Evolutionary conservation across 2,797 vertebrate genomes (phyloP), one percentile per base, ranked within the genome.

Genomic region (Darevskia mixta): DNA sequence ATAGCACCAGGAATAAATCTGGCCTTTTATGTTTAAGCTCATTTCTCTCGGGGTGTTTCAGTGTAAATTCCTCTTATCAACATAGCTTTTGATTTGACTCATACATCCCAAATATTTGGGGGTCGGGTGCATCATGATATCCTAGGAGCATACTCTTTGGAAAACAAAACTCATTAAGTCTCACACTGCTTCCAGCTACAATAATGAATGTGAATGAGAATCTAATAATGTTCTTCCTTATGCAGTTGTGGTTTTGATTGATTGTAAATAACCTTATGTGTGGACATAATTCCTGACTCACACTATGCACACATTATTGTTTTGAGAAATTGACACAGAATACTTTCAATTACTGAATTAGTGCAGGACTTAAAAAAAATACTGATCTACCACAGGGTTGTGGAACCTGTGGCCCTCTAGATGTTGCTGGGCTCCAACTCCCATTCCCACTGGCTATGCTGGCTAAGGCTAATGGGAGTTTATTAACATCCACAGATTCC

Each of bases 21-120:
- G 1, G 88, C 35, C 29, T 23, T 82, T 88, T 95, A 93, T 95
- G 76, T 87, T 94, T 94, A 91, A 95, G 90, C 17, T 92, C 88
- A 67, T 87, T 93, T 91, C 64, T 93, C 87, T 88, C 93, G 73
- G 79, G 75, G 90, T 95, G 92, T 78, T 88, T 93, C 79, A 86
- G 25, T 10, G 87, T 89, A 86, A 7, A 71, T 94, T 94, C 87
- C 93, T 23, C 89, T 38, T 91, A 90, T 90, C 90, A 91, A 90
- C 85, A 82, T 87, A 89, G 35, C 91, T 82, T 94, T 92, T 89
- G 23, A 87, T 82, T 88, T 49, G 43, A 23, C 61, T 58, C 13
- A 17, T 79, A 83, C 27, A 25, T 35, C 20, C 27, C 61, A 75
- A 67, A 78, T 76, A 49, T n/a, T 49, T 83, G 69, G 32, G 35